A percentile compares a stretch with the other conserved stretches of the same genome.
These are phyloP conservation scores for Sebastes vulpes DNA, from an alignment of 2,797 vertebrate genomes.

Conservation along the genomic window DNA sequence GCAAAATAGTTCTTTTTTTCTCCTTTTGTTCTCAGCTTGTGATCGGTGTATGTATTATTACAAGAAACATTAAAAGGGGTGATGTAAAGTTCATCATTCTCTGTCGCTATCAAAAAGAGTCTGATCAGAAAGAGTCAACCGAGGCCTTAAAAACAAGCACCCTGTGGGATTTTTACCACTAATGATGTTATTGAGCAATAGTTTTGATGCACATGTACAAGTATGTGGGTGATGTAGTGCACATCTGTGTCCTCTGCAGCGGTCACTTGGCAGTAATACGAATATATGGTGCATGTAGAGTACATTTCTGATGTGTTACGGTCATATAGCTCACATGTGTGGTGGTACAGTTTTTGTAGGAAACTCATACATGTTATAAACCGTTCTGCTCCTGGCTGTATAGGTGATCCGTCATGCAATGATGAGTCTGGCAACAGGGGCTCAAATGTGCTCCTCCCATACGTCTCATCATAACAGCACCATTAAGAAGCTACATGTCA, in stretches of 20 bases:
- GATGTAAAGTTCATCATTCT: not conserved
- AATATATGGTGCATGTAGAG: not conserved
- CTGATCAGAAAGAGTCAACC: not conserved
- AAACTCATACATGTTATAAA: not conserved
- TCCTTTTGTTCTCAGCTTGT: not conserved
- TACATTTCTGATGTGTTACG: not conserved
- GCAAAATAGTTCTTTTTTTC: not conserved
- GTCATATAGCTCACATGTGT: not conserved
- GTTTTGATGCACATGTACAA: not conserved
- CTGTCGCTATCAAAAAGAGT: not conserved
- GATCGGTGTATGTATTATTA: not conserved
- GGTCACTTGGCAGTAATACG: not conserved
- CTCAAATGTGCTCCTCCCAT: not conserved
- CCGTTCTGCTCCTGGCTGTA: not conserved
- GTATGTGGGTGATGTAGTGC: not conserved
- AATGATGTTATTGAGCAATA: not conserved
- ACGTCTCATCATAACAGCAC: constrained; percentile 29
- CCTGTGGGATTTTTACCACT: not conserved
- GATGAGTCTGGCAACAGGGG: constrained; percentile 12
- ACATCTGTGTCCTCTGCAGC: not conserved
- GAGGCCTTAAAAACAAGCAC: not conserved
- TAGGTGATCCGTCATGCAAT: constrained; percentile 13
- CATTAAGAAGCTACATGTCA: constrained; percentile 57
- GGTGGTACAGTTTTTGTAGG: not conserved
- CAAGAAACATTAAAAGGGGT: not conserved